Evolutionary conservation across 2,113 vertebrate species (phyloP).

Genomic region (Eulacestoma nigropectus): DNA sequence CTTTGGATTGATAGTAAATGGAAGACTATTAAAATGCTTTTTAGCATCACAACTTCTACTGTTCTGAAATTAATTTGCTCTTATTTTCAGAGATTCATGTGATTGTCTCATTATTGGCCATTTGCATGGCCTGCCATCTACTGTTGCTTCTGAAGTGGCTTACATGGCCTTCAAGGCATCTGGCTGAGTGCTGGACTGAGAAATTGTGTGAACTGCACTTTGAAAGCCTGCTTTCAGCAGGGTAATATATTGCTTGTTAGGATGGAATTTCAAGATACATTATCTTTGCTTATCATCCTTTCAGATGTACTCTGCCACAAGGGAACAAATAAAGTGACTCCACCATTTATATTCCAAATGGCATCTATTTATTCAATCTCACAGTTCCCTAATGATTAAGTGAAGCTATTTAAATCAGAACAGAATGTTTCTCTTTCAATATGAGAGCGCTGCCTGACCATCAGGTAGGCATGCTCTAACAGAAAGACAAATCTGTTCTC

Average conservation of each 20-base stretch:
- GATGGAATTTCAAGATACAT: conserved; percentile 20
- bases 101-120: background rate
- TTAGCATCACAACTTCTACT: background rate
- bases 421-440: conserved; percentile 2
- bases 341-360: background rate
- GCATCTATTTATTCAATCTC: conserved; percentile 47
- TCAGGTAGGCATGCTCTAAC: background rate
- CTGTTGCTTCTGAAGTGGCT: background rate
- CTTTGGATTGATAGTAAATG: background rate
- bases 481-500: background rate
- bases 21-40: background rate
- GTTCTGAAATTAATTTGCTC: background rate
- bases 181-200: background rate
- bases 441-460: background rate
- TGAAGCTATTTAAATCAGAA: conserved; percentile 11
- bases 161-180: background rate
- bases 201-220: background rate
- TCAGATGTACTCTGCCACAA: background rate
- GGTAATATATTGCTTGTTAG: conserved; percentile 19
- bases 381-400: background rate
- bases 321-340: conserved; percentile 15
- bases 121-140: background rate
- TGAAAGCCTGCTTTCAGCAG: background rate
- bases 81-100: background rate
- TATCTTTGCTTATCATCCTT: conserved; percentile 31